Base-by-base conservation (phyloP, 2,888 invertebrate genomes). In the Cerastis leucographa region DNA sequence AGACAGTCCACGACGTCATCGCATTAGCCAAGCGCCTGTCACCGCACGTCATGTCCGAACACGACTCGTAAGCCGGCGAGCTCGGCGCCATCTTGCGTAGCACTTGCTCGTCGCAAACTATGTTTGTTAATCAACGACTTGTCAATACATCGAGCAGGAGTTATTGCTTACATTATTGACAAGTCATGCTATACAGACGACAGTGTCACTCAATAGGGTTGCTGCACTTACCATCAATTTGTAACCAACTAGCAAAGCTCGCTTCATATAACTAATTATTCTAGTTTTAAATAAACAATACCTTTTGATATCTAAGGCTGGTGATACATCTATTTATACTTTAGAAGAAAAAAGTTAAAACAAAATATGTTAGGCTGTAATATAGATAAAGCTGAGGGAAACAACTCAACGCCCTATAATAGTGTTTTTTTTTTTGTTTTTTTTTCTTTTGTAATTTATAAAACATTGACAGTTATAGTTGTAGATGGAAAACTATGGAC, bases 251-350 rank as follows among this genome's bases (percentile, higher is more conserved):
- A 88, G 87, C 90, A 89, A 89, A 90, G 89, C 90, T 87, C 83
- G 89, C 88, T 91, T 88, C 86, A 88, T 87, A 88, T 80, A 85
- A 85, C 82, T 85, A 86, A 84, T 85, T 87, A 83, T 89, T 83
- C 76, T 88, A 89, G 88, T 87, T 79, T 83, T 80, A 74, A 88
- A 75, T 81, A 85, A 83, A 88, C 83, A 80, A 84, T 86, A 88
- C 89, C 77, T 86, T 85, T 88, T 88, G 92, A 93, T 92, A 90
- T 88, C 91, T 93, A 95, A 96, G 96, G 95, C 95, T 95, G 96
- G 95, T 96, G 95, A 95, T 95, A 94, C 91, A 91, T 91, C 91
- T 94, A 94, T 92, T 90, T 92, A 93, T 91, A 93, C 89, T 87
- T 86, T 86, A 87, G 84, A 88, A 81, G 83, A 81, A 85, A 80